These are phyloP conservation scores for Vandiemenella viatica DNA, from an alignment of 2,888 invertebrate genomes.

Conservation along the genomic window DNA sequence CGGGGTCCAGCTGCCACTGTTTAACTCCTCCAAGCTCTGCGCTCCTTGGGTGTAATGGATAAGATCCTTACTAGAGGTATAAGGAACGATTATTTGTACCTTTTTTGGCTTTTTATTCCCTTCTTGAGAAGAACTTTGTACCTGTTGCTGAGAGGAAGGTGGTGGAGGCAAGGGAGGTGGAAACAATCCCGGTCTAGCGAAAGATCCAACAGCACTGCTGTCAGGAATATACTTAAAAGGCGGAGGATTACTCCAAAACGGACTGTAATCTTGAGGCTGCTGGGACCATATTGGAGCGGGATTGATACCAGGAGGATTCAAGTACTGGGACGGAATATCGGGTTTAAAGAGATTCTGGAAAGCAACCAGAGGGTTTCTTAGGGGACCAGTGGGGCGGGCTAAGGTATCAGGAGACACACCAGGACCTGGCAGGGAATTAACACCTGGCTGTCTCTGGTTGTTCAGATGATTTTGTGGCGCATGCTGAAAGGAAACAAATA, in stretches of 20 bases:
- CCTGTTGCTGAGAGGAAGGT: no score
- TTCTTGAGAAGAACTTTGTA: no score
- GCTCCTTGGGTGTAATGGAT: conserved; percentile 30
- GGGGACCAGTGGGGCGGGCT: neutral
- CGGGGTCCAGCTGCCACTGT: conserved; percentile 22
- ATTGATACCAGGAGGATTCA: neutral
- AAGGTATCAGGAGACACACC: no score
- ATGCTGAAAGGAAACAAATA: conserved; percentile 6
- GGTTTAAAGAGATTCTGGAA: neutral
- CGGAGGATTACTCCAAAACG: conserved; percentile 1
- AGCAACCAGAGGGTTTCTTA: neutral
- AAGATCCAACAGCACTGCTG: conserved; percentile 10
- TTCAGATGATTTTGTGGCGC: no score
- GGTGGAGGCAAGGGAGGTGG: conserved; percentile 13
- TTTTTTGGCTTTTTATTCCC: conserved; percentile 46
- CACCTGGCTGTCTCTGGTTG: no score
- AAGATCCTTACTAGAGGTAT: conserved; percentile 45
- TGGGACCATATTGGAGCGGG: neutral
- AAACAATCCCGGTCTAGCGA: conserved; percentile 12
- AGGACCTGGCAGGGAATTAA: no score
- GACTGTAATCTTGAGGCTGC: no score
- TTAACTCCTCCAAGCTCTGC: conserved; percentile 18
- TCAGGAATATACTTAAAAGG: no score
- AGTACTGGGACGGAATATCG: neutral
- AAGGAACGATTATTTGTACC: conserved; percentile 69